Conservation (phyloP, 2,888 invertebrate genomes). For the Muschampia plurimacula region DNA sequence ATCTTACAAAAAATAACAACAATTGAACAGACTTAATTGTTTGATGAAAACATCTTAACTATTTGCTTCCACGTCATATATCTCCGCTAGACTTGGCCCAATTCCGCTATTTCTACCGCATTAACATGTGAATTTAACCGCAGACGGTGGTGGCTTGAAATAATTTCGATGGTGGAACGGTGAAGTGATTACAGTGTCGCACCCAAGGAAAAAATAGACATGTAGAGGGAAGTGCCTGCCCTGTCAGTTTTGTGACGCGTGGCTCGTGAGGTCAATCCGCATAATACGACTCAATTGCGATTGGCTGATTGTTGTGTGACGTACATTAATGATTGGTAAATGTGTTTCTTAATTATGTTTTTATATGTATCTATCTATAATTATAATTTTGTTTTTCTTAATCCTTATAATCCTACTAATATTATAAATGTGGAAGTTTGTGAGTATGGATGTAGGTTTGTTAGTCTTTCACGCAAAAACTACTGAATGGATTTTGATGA, state of each 20-base stretch:
- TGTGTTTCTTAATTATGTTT: background rate
- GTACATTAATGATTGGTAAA: background rate
- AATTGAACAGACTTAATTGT: background rate
- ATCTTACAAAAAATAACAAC: background rate
- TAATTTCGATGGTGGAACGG: constrained; percentile 19
- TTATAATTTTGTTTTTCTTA: no score
- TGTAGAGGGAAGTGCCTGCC: background rate
- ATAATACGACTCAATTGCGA: background rate
- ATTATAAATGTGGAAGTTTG: no score
- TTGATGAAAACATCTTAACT: background rate
- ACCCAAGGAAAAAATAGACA: background rate
- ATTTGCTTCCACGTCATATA: background rate
- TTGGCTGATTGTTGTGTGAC: background rate
- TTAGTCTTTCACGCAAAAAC: no score
- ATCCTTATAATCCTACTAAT: no score
- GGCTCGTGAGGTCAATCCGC: background rate
- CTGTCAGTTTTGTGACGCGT: background rate
- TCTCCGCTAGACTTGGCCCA: background rate
- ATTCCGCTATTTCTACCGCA: constrained; percentile 8
- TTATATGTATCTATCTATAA: no score
- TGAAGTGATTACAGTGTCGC: constrained; percentile 16
- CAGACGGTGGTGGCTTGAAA: constrained; percentile 26
- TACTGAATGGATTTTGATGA: no score
- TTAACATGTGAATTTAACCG: constrained; percentile 22
- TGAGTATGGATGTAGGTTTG: no score